These are phyloP conservation scores for Chaetodon auriga DNA, from an alignment of 2,113 vertebrate species.

Conservation along the genomic window DNA sequence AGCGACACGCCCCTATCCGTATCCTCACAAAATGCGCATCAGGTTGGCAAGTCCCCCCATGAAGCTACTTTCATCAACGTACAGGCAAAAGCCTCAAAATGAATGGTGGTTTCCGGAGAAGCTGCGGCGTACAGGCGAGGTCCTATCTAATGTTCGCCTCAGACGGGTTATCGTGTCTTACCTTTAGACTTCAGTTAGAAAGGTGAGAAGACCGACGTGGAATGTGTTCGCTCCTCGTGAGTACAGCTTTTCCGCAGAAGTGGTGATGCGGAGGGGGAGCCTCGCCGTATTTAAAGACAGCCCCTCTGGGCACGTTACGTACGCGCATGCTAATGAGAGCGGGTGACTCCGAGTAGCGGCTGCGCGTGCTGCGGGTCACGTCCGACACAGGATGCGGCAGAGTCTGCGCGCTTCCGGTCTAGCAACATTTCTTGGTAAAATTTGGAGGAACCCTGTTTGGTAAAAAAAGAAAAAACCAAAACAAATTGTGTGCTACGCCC, in stretches of 20 bases:
- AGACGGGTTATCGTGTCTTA: background rate
- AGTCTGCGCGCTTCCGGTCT: background rate
- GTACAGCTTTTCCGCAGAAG: slow-evolving; percentile 62
- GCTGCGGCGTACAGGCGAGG: rapidly evolving
- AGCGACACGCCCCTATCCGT: background rate
- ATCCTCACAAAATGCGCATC: background rate
- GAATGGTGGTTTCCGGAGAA: rapidly evolving
- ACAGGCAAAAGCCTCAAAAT: too few species aligned
- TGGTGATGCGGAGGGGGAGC: slow-evolving; percentile 16
- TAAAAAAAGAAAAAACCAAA: too few species aligned
- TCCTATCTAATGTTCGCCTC: rapidly evolving
- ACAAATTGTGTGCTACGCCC: too few species aligned
- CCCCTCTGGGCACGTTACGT: slow-evolving; percentile 15
- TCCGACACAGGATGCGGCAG: slow-evolving; percentile 56
- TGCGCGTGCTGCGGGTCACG: slow-evolving; percentile 75
- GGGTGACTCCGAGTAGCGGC: slow-evolving; percentile 5
- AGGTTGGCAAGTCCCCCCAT: background rate
- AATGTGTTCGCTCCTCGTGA: slow-evolving; percentile 47
- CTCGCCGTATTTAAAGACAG: slow-evolving; percentile 67
- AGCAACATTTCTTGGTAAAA: too few species aligned
- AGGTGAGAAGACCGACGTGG: slow-evolving; percentile 27
- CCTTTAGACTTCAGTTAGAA: slow-evolving; percentile 38
- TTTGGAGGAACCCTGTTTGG: background rate
- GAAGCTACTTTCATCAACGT: background rate
- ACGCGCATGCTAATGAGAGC: background rate